phyloP scores from a whole-genome alignment of 2,113 vertebrate genomes.

The Oreochromis spilurus region DNA sequence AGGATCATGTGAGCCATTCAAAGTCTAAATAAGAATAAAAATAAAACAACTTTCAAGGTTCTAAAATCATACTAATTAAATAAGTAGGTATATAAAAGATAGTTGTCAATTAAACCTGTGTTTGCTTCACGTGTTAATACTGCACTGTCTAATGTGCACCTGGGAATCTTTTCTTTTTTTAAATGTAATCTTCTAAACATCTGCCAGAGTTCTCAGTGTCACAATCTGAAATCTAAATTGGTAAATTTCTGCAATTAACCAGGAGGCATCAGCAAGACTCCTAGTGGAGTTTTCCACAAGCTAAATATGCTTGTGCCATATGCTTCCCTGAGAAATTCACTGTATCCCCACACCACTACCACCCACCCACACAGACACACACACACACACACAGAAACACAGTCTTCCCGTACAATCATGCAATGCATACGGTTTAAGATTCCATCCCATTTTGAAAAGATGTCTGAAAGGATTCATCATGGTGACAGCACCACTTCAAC shows the following conservation, averaged over 20 bases:
- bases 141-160: neutral
- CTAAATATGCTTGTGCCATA: slow-evolving; percentile 40
- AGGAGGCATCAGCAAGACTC: slow-evolving; percentile 48
- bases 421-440: slow-evolving; percentile 15
- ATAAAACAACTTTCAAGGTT: neutral
- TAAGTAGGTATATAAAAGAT: neutral
- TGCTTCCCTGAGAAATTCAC: slow-evolving; percentile 36
- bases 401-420: neutral
- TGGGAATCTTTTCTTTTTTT: neutral
- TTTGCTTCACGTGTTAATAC: neutral
- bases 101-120: neutral
- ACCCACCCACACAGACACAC: neutral
- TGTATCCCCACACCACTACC: neutral
- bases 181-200: slow-evolving; percentile 39
- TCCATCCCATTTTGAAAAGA: slow-evolving; percentile 30
- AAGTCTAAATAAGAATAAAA: neutral
- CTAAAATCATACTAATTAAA: neutral
- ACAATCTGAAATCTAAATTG: slow-evolving; percentile 49
- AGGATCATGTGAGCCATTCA: neutral
- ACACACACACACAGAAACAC: neutral
- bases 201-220: slow-evolving; percentile 46
- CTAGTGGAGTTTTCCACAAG: slow-evolving; percentile 38
- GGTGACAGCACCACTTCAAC: slow-evolving; percentile 50
- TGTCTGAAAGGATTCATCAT: slow-evolving; percentile 50
- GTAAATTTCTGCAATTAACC: slow-evolving; percentile 61